Conservation (phyloP, 2,888 invertebrate genomes). For the Cheiracanthium punctorium region DNA sequence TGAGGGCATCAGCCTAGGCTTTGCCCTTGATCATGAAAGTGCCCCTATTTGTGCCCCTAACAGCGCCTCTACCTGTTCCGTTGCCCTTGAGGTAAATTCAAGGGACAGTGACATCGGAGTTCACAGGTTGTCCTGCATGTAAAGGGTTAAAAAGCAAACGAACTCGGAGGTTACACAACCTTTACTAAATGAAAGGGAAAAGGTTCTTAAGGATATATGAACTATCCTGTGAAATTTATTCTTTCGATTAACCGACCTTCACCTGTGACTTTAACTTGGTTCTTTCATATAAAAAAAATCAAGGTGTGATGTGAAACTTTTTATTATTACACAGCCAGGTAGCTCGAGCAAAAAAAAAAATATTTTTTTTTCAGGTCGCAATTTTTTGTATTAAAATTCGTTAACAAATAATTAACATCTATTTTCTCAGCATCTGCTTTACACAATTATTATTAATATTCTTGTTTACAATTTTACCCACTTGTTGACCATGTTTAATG, state of each 20-base stretch:
- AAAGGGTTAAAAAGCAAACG: conserved; percentile 43
- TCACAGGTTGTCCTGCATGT: conserved; percentile 56
- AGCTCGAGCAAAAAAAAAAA: no score
- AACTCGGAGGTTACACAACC: conserved; percentile 7
- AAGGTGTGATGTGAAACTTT: background rate
- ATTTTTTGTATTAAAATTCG: no score
- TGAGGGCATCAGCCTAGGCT: conserved; percentile 6
- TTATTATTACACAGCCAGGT: no score
- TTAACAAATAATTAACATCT: no score
- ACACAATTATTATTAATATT: no score
- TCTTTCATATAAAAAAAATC: background rate
- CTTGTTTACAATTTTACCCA: no score
- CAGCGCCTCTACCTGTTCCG: conserved; percentile 62
- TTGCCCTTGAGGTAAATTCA: conserved; percentile 57
- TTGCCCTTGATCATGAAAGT: conserved; percentile 23
- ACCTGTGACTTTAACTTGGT: conserved; percentile 9
- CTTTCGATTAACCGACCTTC: conserved; percentile 41
- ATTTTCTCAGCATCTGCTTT: no score
- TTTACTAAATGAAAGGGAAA: conserved; percentile 3
- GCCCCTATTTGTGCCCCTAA: conserved; percentile 12
- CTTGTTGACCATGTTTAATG: no score
- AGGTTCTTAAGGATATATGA: conserved; percentile 21
- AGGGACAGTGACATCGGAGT: conserved; percentile 49
- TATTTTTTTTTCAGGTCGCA: no score
- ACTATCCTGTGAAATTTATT: conserved; percentile 35